These are phyloP conservation scores for Lottia scabra DNA, from an alignment of 2,888 invertebrate species.

Conservation along the genomic window DNA sequence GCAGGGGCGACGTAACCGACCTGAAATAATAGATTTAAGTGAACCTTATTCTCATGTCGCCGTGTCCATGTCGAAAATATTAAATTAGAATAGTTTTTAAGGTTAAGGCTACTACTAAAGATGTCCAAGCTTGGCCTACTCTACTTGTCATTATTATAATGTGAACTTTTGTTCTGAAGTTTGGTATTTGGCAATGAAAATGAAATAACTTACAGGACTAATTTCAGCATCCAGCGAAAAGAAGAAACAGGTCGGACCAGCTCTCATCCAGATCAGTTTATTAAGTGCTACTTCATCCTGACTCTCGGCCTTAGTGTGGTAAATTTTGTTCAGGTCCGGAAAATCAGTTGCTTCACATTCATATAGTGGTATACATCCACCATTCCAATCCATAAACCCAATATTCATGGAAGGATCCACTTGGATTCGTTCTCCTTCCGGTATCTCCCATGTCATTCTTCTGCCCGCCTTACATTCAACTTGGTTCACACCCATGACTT, in stretches of 20 bases:
- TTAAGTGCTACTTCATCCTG: not conserved
- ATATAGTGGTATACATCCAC: not conserved
- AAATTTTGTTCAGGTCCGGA: not conserved
- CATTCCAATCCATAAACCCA: not conserved
- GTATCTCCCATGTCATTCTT: not conserved
- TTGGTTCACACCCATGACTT: not conserved
- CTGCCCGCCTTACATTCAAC: not conserved
- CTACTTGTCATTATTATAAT: too few species aligned
- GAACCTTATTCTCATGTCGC: too few species aligned
- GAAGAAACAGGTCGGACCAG: not conserved
- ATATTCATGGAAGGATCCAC: not conserved
- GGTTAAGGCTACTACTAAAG: too few species aligned
- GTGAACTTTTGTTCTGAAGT: too few species aligned
- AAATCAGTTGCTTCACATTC: not conserved
- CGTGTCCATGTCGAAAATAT: too few species aligned
- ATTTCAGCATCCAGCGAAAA: not conserved
- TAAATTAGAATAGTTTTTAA: too few species aligned
- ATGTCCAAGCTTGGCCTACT: too few species aligned
- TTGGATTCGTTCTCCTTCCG: not conserved
- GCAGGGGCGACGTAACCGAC: not conserved
- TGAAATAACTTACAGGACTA: not conserved
- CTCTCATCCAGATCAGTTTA: not conserved
- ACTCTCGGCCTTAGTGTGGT: not conserved
- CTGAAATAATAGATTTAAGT: too few species aligned
- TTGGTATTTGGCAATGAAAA: too few species aligned